phyloP scores from a whole-genome alignment of 2,113 vertebrate genomes.

The Indicator indicator region DNA sequence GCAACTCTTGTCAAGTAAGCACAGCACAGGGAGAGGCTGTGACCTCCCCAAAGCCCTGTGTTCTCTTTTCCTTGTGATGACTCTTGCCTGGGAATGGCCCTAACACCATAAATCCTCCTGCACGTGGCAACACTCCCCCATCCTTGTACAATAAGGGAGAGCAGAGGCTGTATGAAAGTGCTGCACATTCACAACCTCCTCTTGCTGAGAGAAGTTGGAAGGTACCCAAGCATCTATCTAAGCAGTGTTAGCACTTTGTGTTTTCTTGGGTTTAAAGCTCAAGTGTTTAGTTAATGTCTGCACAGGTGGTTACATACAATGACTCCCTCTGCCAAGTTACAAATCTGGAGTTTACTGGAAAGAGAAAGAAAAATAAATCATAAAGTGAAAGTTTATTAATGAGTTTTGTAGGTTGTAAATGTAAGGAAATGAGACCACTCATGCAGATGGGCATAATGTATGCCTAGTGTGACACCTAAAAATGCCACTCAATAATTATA shows the following conservation, averaged over 20 bases:
- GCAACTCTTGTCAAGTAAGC: neutral
- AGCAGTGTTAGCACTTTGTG: slow-evolving; percentile 38
- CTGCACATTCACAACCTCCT: neutral
- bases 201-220: slow-evolving; percentile 22
- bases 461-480: neutral
- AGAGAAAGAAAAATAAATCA: neutral
- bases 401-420: slow-evolving; percentile 45
- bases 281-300: slow-evolving; percentile 46
- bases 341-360: slow-evolving; percentile 45
- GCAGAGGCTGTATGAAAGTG: neutral
- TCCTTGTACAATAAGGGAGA: neutral
- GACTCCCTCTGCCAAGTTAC: slow-evolving; percentile 34
- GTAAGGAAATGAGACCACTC: slow-evolving; percentile 60
- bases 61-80: neutral
- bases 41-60: neutral
- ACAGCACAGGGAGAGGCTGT: neutral
- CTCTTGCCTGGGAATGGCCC: neutral
- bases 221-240: slow-evolving; percentile 1
- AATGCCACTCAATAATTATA: neutral
- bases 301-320: slow-evolving; percentile 35
- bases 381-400: slow-evolving; percentile 31
- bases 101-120: neutral
- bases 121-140: neutral
- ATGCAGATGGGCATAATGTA: neutral
- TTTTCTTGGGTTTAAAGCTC: slow-evolving; percentile 46